Evolutionary conservation across 2,113 vertebrate genomes (phyloP).

Genomic region (Melospiza melodia): DNA sequence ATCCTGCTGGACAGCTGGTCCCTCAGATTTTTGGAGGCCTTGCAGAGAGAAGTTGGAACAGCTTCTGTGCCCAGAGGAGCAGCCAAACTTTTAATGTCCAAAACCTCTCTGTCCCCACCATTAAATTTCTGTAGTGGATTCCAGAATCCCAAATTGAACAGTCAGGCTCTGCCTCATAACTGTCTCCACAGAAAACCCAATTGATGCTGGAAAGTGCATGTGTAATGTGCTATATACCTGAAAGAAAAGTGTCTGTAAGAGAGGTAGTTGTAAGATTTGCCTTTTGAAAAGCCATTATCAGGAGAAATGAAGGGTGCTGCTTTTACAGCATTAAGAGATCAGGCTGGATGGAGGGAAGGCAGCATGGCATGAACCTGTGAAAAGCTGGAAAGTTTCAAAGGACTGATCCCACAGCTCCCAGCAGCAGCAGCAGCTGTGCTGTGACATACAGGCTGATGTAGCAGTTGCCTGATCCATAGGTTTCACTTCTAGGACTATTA

Average conservation of each 20-base stretch:
- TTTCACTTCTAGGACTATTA: constrained; percentile 60
- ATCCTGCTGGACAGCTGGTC: neutral
- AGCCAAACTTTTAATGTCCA: neutral
- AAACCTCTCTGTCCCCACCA: neutral
- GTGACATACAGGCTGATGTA: neutral
- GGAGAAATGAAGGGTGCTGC: neutral
- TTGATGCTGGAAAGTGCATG: neutral
- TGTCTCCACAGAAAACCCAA: neutral
- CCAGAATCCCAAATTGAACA: neutral
- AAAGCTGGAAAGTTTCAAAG: constrained; percentile 40
- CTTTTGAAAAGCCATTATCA: neutral
- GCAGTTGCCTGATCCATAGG: constrained; percentile 50
- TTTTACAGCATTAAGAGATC: neutral
- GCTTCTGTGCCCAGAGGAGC: neutral
- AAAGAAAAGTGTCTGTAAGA: neutral
- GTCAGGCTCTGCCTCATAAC: neutral
- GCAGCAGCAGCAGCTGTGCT: constrained; percentile 22
- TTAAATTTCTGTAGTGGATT: neutral
- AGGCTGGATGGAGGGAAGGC: neutral
- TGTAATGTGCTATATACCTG: neutral
- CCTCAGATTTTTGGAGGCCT: neutral
- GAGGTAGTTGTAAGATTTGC: neutral
- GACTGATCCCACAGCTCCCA: neutral
- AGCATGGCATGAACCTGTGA: neutral
- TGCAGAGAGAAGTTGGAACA: neutral